Percentiles rank a stretch among this genome's conserved stretches.
phyloP scores from a whole-genome alignment of 1,140 invertebrate species.

The Subanguina moxae region DNA sequence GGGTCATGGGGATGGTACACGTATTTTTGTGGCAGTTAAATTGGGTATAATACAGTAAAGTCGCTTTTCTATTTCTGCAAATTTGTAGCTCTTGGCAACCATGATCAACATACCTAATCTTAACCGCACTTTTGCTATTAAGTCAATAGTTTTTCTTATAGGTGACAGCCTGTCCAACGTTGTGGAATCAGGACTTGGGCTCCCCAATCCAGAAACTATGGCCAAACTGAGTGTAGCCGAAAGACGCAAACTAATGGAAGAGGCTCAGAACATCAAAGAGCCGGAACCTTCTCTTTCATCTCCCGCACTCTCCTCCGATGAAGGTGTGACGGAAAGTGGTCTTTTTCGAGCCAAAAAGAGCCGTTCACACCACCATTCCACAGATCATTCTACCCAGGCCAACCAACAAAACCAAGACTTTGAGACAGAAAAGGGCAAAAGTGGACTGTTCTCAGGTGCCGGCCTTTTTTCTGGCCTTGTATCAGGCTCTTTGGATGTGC shows the following conservation, averaged over 20 bases:
- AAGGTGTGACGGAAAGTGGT: slow-evolving; percentile 1
- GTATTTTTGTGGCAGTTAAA: too few relatives aligned
- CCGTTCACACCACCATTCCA: background rate
- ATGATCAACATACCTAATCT: too few relatives aligned
- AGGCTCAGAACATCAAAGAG: slow-evolving; percentile 40
- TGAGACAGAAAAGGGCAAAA: background rate
- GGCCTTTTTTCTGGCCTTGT: slow-evolving; percentile 50
- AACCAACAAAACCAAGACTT: background rate
- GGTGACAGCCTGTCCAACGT: slow-evolving; percentile 45
- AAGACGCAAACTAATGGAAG: slow-evolving; percentile 35
- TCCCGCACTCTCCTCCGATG: slow-evolving; percentile 40
- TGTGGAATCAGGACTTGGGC: slow-evolving; percentile 45
- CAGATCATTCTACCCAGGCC: background rate
- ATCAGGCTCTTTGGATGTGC: slow-evolving; percentile 40
- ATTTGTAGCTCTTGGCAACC: too few relatives aligned
- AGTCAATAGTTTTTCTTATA: slow-evolving; percentile 18
- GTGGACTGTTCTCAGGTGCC: slow-evolving; percentile 25
- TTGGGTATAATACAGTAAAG: too few relatives aligned
- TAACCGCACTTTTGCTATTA: too few relatives aligned
- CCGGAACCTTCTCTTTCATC: slow-evolving; percentile 41
- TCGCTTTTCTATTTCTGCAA: too few relatives aligned
- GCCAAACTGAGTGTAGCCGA: slow-evolving; percentile 35
- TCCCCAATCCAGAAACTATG: slow-evolving; percentile 44
- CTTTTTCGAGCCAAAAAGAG: slow-evolving; percentile 12
- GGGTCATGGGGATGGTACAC: too few relatives aligned